Base-by-base conservation (phyloP, 2,113 vertebrate genomes). In the Corythaixoides concolor region DNA sequence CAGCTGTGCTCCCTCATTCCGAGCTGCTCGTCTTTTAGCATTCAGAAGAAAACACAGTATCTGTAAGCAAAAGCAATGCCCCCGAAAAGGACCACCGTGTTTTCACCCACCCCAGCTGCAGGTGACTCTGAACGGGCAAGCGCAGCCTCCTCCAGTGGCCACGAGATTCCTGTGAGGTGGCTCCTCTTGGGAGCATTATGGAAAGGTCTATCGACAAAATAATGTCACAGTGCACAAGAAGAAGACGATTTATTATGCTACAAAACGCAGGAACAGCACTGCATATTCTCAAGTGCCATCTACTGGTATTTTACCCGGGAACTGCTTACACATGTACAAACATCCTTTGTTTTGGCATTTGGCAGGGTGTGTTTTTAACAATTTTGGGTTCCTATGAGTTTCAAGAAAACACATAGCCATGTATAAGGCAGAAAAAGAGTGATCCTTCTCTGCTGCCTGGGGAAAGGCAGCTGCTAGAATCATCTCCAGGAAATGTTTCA, bases 221-320 rank as follows among this genome's bases (percentile, higher is more conserved):
- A 33, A 26, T 6, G 2, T 2, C 45, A 15, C 2, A 0, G 70
- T 20, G 45, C 64, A 22, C 22, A n/a, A 7, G 13, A 37, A 4
- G 43, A 47, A 10, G 8, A 23, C 26, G 20, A 39, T 23, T 47
- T n/a, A 10, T 22, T 5, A 0, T 0, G 3, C 33, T 23, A 2
- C 28, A 28, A 19, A 68, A 9, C 6, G 12, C 20, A 21, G 23
- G 32, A 59, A 26, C 6, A 5, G 21, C 30, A 30, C 87, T 18
- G 56, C 23, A 0, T 47, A 23, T 93, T 93, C 95, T 91, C 85
- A 77, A 26, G 55, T 84, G 92, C 96, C 96, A 96, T 56, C 96
- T 96, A 8, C 96, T n/a, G 95, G 82, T 22, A 1, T 9, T 66
- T 69, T 33, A 11, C 21, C 49, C 1, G 17, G 12, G 18, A 85